Evolutionary conservation across 1,140 invertebrate species (phyloP), one percentile per base, ranked within the genome.

Genomic region (Cyclina sinensis): DNA sequence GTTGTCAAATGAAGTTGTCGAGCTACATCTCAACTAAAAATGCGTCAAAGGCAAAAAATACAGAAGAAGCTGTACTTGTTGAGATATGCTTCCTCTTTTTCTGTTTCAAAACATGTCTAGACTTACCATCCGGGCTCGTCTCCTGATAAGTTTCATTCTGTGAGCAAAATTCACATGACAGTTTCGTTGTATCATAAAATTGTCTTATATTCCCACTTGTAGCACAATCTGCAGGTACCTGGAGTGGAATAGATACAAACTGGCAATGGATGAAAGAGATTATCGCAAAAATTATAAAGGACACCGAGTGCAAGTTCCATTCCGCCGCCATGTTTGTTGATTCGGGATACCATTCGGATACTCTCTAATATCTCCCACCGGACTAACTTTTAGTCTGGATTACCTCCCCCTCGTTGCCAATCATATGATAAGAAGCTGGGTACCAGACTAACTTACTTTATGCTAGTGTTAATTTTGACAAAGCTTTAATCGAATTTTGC

Each of bases 281-380:
- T 65, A 70, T 27, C 4, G 9, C 11, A 11, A 57, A 43, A 35
- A 85, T 14, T 18, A 59, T 5, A 27, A 80, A 21, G 21, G 65
- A 18, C 51, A 37, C 18, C 16, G 24, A 12, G 14, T 24, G 30
- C 43, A 89, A 84, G 62, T 14, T 83, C 30, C 46, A 24, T 27
- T 30, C 21, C 11, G 59, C 24, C 90, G 91, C 92, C 92, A 93
- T 93, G n/a, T 91, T 91, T 90, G 92, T 93, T 93, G 91, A 88
- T 90, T 91, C 35, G 78, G 51, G 84, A 74, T 78, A 86, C 84
- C 70, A 78, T 62, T 86, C 48, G 84, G 57, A 57, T n/a, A 2
- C 37, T 27, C 32, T 62, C 35, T 11, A 2, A 12, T 48, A 46
- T 48, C 30, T 78, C 48, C 39, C n/a, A n/a, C n/a, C n/a, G n/a